phyloP scores from a whole-genome alignment of 2,113 vertebrate genomes.

The Verasper variegatus region DNA sequence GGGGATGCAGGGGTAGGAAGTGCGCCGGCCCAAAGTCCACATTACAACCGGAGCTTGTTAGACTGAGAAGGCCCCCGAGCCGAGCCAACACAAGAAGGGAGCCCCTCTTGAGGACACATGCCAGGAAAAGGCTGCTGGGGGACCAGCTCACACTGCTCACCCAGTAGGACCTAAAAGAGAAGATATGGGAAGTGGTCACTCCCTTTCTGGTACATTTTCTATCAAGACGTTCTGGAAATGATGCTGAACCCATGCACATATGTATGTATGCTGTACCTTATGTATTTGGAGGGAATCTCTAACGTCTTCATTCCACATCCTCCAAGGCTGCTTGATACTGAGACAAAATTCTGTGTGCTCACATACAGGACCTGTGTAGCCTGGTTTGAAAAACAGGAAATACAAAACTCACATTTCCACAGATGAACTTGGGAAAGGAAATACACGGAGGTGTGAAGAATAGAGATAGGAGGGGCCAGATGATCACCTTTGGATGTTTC shows the following conservation, averaged over 20 bases:
- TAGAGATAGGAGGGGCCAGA: neutral
- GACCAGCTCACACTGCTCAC: slow-evolving; percentile 92
- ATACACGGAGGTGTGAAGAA: neutral
- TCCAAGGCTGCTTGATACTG: slow-evolving; percentile 85
- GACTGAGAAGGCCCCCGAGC: slow-evolving; percentile 88
- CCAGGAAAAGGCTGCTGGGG: slow-evolving; percentile 88
- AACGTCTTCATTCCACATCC: slow-evolving; percentile 90
- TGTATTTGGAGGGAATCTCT: slow-evolving; percentile 83
- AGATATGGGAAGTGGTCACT: neutral
- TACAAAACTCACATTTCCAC: neutral
- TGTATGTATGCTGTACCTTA: slow-evolving; percentile 81
- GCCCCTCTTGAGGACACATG: slow-evolving; percentile 94
- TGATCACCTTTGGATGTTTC: slow-evolving; percentile 87
- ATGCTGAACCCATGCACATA: neutral
- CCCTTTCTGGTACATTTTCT: neutral
- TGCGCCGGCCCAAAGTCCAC: slow-evolving; percentile 94
- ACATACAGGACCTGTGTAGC: slow-evolving; percentile 92
- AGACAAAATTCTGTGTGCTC: slow-evolving; percentile 89
- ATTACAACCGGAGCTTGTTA: slow-evolving; percentile 90
- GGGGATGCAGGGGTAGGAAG: slow-evolving; percentile 94
- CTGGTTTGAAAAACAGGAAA: slow-evolving; percentile 74
- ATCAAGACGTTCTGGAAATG: neutral
- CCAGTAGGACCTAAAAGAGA: slow-evolving; percentile 92
- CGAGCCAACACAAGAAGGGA: slow-evolving; percentile 90
- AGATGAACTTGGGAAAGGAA: neutral